Evolutionary conservation across 2,888 invertebrate genomes (phyloP), one percentile per base, ranked within the genome.

Genomic region (Dryocosmus kuriphilus): DNA sequence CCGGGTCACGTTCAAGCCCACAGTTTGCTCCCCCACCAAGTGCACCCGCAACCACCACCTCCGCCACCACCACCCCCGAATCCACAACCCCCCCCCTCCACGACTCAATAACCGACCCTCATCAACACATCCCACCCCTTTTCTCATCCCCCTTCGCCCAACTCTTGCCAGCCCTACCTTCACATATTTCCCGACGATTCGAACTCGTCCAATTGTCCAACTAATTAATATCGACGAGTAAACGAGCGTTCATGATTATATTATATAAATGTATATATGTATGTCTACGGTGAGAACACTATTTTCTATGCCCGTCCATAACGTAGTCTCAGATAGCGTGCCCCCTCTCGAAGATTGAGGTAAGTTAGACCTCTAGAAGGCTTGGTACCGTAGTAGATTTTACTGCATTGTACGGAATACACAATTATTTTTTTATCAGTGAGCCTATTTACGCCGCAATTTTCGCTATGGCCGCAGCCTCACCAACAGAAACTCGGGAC

Each of bases 61-160:
- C 91, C 91, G 0, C 91, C 91, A 0, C 91, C 90, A 16, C 90
- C 91, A 11, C 91, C 91, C 6, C 90, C 91, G 77, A 91, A 90
- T 85, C 86, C 89, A 14, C 91, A 90, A 82, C 86, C 87, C 41
- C 86, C 87, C 27, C 85, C 88, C 61, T 88, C 90, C 65, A 88
- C 90, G 77, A 87, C 90, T 82, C 91, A 91, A 90, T 91, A 91
- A 88, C 90, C 89, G 86, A 75, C 80, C 76, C 80, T 75, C 35
- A 41, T 60, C 74, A 24, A 74, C 19, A 57, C 14, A 65, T 74
- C 80, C 60, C 79, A 77, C 75, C 60, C 55, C 32, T 79, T 76
- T 71, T 55, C 76, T 32, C 79, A 74, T 57, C 75, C 78, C 46
- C 90, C 88, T 86, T 75, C 81, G 71, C 80, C 77, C 32, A 60